Base-by-base conservation (phyloP, 2,888 invertebrate genomes). In the Acleris sparsana region DNA sequence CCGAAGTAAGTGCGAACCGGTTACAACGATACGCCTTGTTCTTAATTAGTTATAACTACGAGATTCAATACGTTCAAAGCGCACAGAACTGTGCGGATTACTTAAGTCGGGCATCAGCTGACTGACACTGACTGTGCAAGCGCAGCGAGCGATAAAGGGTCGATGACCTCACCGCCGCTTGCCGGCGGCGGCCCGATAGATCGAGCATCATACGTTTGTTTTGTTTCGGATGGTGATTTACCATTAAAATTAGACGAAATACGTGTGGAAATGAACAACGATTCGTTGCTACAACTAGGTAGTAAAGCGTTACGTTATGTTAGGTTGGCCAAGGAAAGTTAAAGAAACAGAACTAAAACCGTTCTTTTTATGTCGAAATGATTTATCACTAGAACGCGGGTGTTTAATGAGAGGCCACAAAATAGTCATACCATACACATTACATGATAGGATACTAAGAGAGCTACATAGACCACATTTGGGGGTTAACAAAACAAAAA, bases 311-410 rank as follows among this genome's bases (percentile, higher is more conserved):
- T 64, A 43, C 43, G 53, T 63, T 17, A 18, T 4, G 6, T 17
- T 29, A 0, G 69, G 67, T 18, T 69, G 70, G 70, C 68, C 70
- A 0, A 48, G 20, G 6, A 62, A 61, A 46, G 22, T 17, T 16
- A 17, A 29, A 1, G 7, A 53, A 17, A 22, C 52, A 1, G 17
- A 46, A 29, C 33, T 52, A 22, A 5, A 49, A 60, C 22, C 25
- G 6, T 58, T 17, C 29, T 58, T 48, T 48, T n/a, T 7, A 5
- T 67, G 56, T 62, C 33, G 49, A 18, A 11, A 5, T 4, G 53
- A 61, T 25, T 48, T 66, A n/a, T 56, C 61, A 4, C 1, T 51
- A n/a, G 65, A 66, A 56, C 53, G 55, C 7, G 57, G 33, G 3
- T 43, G 22, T 39, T 25, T 66, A 7, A 51, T 61, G 55, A 29